Percentiles rank a stretch among this genome's conserved stretches.
Evolutionary conservation across 2,888 invertebrate species (phyloP).

Genomic region (Metallyticus violacea): DNA sequence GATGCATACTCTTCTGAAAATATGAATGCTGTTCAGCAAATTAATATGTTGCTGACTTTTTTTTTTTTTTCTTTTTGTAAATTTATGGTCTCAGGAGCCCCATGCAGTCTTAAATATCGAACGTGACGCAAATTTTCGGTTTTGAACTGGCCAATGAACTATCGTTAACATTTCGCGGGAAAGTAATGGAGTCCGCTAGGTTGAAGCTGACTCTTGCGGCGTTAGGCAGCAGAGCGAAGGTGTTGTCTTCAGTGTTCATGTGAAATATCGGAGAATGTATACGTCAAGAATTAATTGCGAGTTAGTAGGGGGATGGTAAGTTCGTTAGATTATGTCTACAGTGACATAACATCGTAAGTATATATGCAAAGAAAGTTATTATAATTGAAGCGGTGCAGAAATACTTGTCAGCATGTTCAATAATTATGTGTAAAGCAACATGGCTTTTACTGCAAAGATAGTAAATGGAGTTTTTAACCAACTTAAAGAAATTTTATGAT

Average conservation of each 20-base stretch:
- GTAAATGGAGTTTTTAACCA: neutral
- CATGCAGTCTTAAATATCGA: no score
- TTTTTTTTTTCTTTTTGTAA: no score
- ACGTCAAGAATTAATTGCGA: neutral
- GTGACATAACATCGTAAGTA: neutral
- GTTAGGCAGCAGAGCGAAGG: neutral
- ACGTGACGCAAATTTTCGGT: no score
- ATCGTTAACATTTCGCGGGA: slow-evolving; percentile 29
- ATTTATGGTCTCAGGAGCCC: no score
- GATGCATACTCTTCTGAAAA: no score
- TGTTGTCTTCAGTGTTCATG: neutral
- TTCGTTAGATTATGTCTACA: neutral
- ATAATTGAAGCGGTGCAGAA: neutral
- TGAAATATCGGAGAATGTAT: neutral
- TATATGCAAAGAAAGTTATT: neutral
- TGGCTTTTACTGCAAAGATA: neutral
- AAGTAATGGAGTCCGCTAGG: slow-evolving; percentile 20
- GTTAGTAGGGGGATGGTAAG: neutral
- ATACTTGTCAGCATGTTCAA: neutral
- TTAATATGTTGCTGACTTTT: no score
- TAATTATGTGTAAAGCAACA: neutral
- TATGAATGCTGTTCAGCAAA: no score
- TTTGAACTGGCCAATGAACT: slow-evolving; percentile 26
- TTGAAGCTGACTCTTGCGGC: neutral
- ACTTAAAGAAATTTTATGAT: neutral